Base-by-base conservation (phyloP, 2,113 vertebrate genomes). In the Thunnus thynnus region DNA sequence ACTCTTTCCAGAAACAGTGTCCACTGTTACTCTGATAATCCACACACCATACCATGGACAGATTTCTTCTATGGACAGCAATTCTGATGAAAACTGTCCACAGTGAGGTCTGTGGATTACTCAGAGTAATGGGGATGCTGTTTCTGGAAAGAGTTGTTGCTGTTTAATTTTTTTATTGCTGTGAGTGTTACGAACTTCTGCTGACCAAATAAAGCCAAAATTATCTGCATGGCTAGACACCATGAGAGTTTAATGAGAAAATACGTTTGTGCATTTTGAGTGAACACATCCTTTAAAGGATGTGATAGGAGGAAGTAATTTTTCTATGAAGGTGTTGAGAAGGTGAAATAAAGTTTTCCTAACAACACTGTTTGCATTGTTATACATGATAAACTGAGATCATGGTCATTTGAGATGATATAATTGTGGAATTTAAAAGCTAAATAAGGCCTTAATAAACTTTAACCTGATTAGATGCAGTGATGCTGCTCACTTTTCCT, bases 321-420 rank as follows among this genome's bases (percentile, higher is more conserved):
- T 20, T 71, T 66, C 11, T 62, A 1, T 52, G 17, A 13, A 17
- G 30, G 17, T 79, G 51, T 69, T 63, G 13, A 74, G 55, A 76
- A 56, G 8, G 17, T 5, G 20, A 5, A 88, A 91, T 92, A 92
- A 93, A 93, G 74, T 62, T 85, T 67, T 76, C 41, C 10, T 46
- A n/a, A 58, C 48, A 56, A 76, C 10, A 41, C 0, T 0, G 32
- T 73, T 61, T 76, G 27, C 25, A 64, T 68, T 36, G 4, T 60
- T 67, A 25, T 32, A 25, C n/a, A 20, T 61, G 0, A 22, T 63
- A 6, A 46, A 52, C 18, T 4, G 1, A 2, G 8, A 17, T 81
- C 48, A 58, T 47, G 17, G 44, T 72, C 30, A 58, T 5, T 46
- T 11, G 2, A 66, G n/a, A 61, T 60, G 6, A 51, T 48, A 41